Evolutionary conservation across 2,888 invertebrate species (phyloP).

Genomic region (Labia minor): DNA sequence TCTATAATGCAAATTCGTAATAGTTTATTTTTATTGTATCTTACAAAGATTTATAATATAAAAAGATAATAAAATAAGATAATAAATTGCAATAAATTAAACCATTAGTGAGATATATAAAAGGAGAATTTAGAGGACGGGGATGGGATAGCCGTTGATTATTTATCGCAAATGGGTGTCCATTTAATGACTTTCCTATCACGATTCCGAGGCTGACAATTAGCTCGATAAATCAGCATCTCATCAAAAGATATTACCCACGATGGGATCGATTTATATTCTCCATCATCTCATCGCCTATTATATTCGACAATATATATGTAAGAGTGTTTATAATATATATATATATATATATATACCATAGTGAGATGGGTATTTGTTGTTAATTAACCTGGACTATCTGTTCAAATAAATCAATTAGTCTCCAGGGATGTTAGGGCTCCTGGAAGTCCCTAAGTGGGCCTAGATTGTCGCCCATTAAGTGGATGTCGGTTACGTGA

Average conservation of each 20-base stretch:
- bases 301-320: not conserved
- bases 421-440: not conserved
- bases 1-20: too few species aligned
- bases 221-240: slow-evolving; percentile 13
- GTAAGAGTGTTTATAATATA: not conserved
- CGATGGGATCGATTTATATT: not conserved
- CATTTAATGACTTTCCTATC: slow-evolving; percentile 1
- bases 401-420: not conserved
- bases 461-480: not conserved
- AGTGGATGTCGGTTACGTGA: not conserved
- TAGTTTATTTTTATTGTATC: too few species aligned
- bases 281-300: not conserved
- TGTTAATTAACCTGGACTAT: slow-evolving; percentile 13
- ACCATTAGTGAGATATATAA: too few species aligned
- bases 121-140: not conserved
- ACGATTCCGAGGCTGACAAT: not conserved
- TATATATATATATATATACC: not conserved
- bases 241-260: not conserved
- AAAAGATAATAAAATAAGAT: too few species aligned
- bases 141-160: not conserved
- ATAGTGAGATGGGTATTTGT: not conserved
- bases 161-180: not conserved
- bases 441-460: not conserved
- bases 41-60: too few species aligned
- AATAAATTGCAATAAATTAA: too few species aligned